Percentiles rank a stretch among this genome's conserved stretches.
These are phyloP conservation scores for Acipenser ruthenus DNA, from an alignment of 2,797 vertebrate genomes.

Conservation along the genomic window DNA sequence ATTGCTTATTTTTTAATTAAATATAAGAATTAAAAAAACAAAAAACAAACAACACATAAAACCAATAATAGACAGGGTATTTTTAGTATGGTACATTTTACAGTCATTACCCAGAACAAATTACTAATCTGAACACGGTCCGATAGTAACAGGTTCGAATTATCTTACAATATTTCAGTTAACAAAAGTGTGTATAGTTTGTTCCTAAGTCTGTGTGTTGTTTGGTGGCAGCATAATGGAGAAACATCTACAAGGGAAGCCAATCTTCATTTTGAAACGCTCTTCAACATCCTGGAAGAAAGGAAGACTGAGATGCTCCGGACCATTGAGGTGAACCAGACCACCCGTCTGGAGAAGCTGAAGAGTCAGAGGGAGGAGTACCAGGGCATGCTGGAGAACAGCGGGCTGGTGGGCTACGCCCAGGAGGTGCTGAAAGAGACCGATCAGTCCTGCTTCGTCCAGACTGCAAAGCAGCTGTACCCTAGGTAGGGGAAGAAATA, in stretches of 20 bases:
- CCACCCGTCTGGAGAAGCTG: conserved; percentile 70
- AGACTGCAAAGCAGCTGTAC: conserved; percentile 93
- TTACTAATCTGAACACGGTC: too few relatives aligned
- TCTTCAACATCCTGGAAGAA: conserved; percentile 80
- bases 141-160: too few relatives aligned
- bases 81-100: too few relatives aligned
- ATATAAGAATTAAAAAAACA: too few relatives aligned
- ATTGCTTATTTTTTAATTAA: too few relatives aligned
- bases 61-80: too few relatives aligned
- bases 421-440: conserved; percentile 97
- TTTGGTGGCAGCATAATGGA: conserved; percentile 60
- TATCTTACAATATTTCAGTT: too few relatives aligned
- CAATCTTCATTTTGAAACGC: conserved; percentile 75
- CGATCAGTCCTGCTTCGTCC: conserved; percentile 93
- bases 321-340: conserved; percentile 76
- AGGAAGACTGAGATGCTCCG: conserved; percentile 73
- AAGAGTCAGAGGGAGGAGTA: conserved; percentile 83
- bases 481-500: conserved; percentile 60
- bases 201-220: too few relatives aligned
- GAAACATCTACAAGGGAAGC: conserved; percentile 75
- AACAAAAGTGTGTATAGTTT: too few relatives aligned
- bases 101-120: too few relatives aligned
- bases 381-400: conserved; percentile 94
- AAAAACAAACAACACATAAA: too few relatives aligned
- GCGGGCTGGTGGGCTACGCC: conserved; percentile 88